These are phyloP conservation scores for Sinocyclocheilus rhinocerous DNA, from an alignment of 2,113 vertebrate species.

Conservation along the genomic window DNA sequence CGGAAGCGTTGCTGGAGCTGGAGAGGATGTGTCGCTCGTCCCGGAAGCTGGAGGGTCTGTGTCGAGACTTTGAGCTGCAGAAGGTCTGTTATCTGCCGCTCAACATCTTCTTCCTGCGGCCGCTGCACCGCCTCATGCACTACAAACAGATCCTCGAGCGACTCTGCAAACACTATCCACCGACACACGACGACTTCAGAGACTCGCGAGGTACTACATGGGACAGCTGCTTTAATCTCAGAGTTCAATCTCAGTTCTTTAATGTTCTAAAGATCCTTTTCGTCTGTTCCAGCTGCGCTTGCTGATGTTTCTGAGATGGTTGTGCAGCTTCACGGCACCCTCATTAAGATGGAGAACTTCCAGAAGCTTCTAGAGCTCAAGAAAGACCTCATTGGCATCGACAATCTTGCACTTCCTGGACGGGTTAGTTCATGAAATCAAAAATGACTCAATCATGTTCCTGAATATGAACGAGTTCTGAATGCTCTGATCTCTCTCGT, in stretches of 20 bases:
- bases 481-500: too few relatives aligned
- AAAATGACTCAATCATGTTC: too few relatives aligned
- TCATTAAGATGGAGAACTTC: constrained; percentile 98
- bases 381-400: constrained; percentile 92
- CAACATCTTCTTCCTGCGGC: constrained; percentile 93
- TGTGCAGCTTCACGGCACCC: constrained; percentile 86
- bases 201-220: constrained; percentile 83
- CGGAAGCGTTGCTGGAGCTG: constrained; percentile 86
- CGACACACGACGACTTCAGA: constrained; percentile 89
- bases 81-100: constrained; percentile 97
- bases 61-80: constrained; percentile 95
- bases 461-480: too few relatives aligned
- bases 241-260: too few relatives aligned
- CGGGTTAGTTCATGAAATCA: constrained; percentile 61
- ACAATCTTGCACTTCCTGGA: constrained; percentile 88
- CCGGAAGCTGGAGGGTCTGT: constrained; percentile 83
- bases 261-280: too few relatives aligned
- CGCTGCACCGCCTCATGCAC: constrained; percentile 94
- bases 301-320: constrained; percentile 94
- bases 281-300: constrained; percentile 81
- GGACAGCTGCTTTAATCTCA: too few relatives aligned
- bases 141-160: constrained; percentile 98
- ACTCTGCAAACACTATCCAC: constrained; percentile 93
- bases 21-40: constrained; percentile 84
- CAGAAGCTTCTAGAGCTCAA: constrained; percentile 96